phyloP scores from a whole-genome alignment of 2,797 vertebrate species.

The Bucorvus abyssinicus region DNA sequence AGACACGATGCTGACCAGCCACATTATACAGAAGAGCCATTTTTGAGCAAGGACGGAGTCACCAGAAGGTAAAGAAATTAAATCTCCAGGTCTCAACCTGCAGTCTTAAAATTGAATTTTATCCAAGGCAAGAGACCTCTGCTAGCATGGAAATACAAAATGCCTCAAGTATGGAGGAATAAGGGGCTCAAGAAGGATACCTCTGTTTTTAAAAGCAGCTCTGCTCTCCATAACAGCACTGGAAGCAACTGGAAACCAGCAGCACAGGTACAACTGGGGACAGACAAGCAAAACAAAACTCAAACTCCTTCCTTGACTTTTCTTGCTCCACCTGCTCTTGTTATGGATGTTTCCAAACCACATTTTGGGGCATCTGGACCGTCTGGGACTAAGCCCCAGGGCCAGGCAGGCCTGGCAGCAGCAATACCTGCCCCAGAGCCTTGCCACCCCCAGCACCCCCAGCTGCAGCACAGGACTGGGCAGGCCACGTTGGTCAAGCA shows the following conservation, averaged over 20 bases:
- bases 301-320: background rate
- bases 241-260: background rate
- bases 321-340: background rate
- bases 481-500: background rate
- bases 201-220: background rate
- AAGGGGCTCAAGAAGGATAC: background rate
- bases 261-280: background rate
- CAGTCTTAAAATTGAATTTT: conserved; percentile 4
- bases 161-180: background rate
- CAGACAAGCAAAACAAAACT: background rate
- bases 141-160: background rate
- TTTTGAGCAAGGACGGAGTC: conserved; percentile 4
- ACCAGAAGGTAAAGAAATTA: conserved; percentile 23
- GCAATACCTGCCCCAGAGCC: background rate
- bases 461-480: background rate
- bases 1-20: background rate
- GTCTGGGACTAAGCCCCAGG: background rate
- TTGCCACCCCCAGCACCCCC: background rate
- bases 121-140: background rate
- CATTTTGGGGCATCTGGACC: background rate
- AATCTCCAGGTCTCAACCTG: background rate
- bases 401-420: background rate
- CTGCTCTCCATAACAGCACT: background rate
- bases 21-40: background rate
- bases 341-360: background rate